Conservation (phyloP, 2,797 vertebrate genomes). For the Bradypodion ventrale region DNA sequence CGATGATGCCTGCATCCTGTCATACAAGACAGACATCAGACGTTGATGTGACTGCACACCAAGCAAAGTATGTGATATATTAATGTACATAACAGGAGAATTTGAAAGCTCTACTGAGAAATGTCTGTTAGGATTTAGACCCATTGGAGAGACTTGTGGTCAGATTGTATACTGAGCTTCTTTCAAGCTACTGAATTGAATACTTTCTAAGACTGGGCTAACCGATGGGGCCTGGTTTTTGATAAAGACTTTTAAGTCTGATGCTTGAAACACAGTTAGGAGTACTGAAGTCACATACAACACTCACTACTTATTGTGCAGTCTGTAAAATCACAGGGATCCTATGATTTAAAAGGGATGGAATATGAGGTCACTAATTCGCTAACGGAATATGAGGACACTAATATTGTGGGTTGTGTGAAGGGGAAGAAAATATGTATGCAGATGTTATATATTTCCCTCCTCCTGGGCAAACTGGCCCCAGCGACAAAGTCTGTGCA, state of each 20-base stretch:
- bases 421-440: too few relatives aligned
- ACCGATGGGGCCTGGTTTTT: neutral
- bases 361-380: neutral
- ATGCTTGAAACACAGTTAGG: neutral
- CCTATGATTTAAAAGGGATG: neutral
- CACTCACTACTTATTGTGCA: neutral
- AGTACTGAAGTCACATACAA: neutral
- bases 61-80: constrained; percentile 74
- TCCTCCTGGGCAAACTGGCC: too few relatives aligned
- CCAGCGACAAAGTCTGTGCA: too few relatives aligned
- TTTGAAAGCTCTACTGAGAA: constrained; percentile 1
- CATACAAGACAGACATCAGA: constrained; percentile 74
- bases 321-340: neutral
- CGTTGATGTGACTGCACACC: constrained; percentile 68
- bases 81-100: too few relatives aligned
- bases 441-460: too few relatives aligned
- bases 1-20: constrained; percentile 81
- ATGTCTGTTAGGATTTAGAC: neutral
- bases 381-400: neutral
- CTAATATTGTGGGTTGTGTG: too few relatives aligned
- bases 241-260: neutral
- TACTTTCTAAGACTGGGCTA: neutral
- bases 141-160: neutral
- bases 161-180: neutral
- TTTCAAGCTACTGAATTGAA: neutral